These are phyloP conservation scores for Coracias cyanogaster DNA, from an alignment of 2,797 vertebrate genomes.

Conservation along the genomic window DNA sequence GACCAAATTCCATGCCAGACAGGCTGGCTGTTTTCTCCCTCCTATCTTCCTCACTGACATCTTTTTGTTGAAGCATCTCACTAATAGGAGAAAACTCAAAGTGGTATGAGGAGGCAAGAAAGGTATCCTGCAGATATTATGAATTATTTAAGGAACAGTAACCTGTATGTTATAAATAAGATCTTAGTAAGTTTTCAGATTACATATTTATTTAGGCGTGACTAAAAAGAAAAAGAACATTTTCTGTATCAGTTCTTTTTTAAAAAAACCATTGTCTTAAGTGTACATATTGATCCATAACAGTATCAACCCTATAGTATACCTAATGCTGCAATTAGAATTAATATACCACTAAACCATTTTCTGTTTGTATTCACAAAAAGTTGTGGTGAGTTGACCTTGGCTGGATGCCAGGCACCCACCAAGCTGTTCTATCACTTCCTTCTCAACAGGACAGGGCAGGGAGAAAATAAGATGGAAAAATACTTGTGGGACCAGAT, in stretches of 20 bases:
- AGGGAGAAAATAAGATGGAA: not conserved
- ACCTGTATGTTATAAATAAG: not conserved
- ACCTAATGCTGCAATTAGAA: not conserved
- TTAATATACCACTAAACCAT: not conserved
- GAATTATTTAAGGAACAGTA: not conserved
- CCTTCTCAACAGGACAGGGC: not conserved
- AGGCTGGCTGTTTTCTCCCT: not conserved
- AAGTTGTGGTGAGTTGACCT: fast-evolving
- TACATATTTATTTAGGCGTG: not conserved
- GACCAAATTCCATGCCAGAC: not conserved
- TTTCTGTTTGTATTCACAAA: not conserved
- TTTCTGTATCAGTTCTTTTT: not conserved
- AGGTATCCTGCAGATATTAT: not conserved
- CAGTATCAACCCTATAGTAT: not conserved
- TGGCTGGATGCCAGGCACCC: not conserved
- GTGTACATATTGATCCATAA: not conserved
- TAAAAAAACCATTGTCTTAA: not conserved
- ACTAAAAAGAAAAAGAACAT: not conserved
- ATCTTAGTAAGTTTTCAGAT: not conserved
- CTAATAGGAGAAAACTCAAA: not conserved
- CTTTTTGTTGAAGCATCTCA: not conserved
- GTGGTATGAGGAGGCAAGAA: not conserved
- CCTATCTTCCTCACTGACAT: not conserved
- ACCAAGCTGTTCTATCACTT: not conserved
- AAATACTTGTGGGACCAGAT: fast-evolving